A percentile compares a stretch with the other conserved stretches of the same genome.
Evolutionary conservation across 35 echinoderm and acorn worm species (phyloP).

Genomic region (Chiridota heheva): DNA sequence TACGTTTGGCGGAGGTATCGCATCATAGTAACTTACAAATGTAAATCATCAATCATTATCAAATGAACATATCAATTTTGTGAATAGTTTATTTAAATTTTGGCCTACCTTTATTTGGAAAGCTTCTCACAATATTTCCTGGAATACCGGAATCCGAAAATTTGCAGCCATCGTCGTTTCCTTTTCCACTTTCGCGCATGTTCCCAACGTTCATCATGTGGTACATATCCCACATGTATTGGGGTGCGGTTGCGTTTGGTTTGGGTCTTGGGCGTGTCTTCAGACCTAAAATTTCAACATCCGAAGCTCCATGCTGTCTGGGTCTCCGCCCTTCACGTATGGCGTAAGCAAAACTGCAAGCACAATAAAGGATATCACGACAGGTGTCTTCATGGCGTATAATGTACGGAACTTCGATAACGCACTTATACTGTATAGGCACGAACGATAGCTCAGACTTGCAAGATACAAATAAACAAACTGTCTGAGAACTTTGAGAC

Average conservation of each 20-base stretch:
- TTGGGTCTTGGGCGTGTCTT: constrained; percentile 62
- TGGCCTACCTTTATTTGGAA: constrained; percentile 78
- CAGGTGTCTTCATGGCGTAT: no score
- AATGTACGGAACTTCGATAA: no score
- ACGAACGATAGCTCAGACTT: no score
- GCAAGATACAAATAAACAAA: no score
- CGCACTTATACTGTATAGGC: no score
- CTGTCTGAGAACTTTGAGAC: no score
- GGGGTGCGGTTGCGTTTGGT: constrained; percentile 86
- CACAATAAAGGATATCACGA: no score
- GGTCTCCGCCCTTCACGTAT: no score
- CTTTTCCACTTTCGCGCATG: constrained; percentile 10
- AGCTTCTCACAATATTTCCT: constrained; percentile 83
- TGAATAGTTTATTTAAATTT: background rate
- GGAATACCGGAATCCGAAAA: constrained; percentile 61
- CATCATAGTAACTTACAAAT: no score
- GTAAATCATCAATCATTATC: no score
- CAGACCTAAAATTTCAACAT: constrained; percentile 84
- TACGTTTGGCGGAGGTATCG: no score
- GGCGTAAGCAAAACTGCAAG: no score
- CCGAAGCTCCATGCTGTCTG: constrained; percentile 69
- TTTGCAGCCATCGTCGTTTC: constrained; percentile 32
- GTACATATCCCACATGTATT: constrained; percentile 97
- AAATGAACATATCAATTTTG: background rate
- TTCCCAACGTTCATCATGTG: constrained; percentile 32